These are phyloP conservation scores for Saiga tatarica DNA, from an alignment of 2,113 vertebrate genomes.

Conservation along the genomic window DNA sequence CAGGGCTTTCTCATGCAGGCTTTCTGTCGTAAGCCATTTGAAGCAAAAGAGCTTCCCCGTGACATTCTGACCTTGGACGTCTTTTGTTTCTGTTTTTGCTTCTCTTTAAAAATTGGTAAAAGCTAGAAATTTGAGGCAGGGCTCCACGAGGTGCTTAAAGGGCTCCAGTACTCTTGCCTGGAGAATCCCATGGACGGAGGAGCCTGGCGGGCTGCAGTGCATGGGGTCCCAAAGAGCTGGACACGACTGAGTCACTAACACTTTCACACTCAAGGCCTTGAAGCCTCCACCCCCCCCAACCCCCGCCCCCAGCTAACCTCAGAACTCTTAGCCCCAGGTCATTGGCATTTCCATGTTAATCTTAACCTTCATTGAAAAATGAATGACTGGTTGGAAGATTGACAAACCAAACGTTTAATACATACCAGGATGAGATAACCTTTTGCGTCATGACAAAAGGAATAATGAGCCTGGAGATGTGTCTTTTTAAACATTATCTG, in stretches of 20 bases:
- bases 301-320: too few relatives aligned
- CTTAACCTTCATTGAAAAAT: neutral
- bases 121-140: neutral
- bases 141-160: neutral
- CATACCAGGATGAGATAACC: neutral
- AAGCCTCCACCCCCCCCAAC: rapidly evolving
- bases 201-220: neutral
- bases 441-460: neutral
- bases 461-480: neutral
- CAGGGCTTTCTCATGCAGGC: neutral
- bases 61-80: neutral
- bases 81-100: neutral
- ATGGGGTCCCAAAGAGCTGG: neutral
- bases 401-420: neutral
- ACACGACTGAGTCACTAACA: neutral
- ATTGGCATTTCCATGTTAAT: neutral
- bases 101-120: neutral
- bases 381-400: neutral
- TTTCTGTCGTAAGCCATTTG: neutral
- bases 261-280: neutral
- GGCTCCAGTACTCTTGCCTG: neutral
- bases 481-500: constrained; percentile 1
- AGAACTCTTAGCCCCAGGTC: neutral
- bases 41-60: neutral
- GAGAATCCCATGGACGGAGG: neutral